phyloP scores from a whole-genome alignment of 1,140 invertebrate species.

The Asbolus verrucosus region DNA sequence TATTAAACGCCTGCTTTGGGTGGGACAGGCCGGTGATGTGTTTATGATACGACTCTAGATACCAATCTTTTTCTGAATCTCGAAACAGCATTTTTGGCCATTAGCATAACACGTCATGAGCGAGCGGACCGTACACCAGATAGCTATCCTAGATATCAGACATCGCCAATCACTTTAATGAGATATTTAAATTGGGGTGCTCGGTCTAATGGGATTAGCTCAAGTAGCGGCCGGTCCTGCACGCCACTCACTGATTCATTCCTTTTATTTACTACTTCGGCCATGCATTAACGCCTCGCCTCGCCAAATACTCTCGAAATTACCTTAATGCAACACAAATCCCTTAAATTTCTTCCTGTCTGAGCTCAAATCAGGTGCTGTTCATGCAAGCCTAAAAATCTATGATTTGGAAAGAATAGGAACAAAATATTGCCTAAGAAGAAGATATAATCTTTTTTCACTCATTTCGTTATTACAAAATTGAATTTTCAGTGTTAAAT shows the following conservation, averaged over 20 bases:
- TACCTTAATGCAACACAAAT: too few species aligned
- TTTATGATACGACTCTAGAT: constrained; percentile 17
- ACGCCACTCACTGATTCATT: constrained; percentile 1
- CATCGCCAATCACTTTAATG: constrained; percentile 45
- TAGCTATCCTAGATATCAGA: constrained; percentile 45
- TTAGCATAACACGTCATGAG: constrained; percentile 1
- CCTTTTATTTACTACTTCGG: too few species aligned
- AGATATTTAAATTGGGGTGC: constrained; percentile 48
- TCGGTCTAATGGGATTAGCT: constrained; percentile 47
- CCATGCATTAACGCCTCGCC: too few species aligned
- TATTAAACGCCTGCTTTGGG: constrained; percentile 7
- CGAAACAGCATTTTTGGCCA: constrained; percentile 24
- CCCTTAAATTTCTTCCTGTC: too few species aligned
- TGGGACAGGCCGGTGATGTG: neutral
- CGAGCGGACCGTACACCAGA: constrained; percentile 28
- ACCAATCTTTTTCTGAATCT: constrained; percentile 24
- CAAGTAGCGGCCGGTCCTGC: constrained; percentile 21
- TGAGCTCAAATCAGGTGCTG: too few species aligned
- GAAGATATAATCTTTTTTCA: too few species aligned
- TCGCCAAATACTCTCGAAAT: too few species aligned
- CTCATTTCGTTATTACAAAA: too few species aligned
- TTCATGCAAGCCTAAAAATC: too few species aligned
- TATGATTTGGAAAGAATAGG: too few species aligned
- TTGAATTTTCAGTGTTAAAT: too few species aligned
- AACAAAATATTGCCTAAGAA: too few species aligned